phyloP scores from a whole-genome alignment of 2,797 vertebrate species.

The Lateolabrax maculatus region DNA sequence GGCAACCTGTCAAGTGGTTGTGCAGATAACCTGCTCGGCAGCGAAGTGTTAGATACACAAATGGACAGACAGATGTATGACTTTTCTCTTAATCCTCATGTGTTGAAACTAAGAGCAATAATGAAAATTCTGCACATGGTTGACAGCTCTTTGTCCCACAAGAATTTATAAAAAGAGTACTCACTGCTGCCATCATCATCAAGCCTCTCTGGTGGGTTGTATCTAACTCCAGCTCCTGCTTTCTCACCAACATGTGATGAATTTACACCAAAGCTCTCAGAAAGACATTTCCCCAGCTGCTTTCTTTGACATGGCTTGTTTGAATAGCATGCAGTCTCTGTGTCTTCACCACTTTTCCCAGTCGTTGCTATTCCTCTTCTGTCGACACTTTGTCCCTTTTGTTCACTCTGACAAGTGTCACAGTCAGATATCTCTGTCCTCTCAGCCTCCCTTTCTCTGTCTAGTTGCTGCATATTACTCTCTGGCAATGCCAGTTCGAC shows the following conservation, averaged over 20 bases:
- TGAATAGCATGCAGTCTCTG: slow-evolving; percentile 6
- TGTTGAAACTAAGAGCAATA: background rate
- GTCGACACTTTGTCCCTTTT: slow-evolving; percentile 1
- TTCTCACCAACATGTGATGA: slow-evolving; percentile 12
- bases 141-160: slow-evolving; percentile 7
- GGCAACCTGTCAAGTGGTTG: background rate
- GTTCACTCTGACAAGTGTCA: slow-evolving; percentile 8
- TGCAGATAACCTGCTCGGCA: background rate
- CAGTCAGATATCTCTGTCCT: slow-evolving; percentile 31
- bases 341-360: background rate
- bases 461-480: slow-evolving; percentile 16
- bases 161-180: slow-evolving; percentile 27
- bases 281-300: slow-evolving; percentile 15
- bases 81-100: slow-evolving; percentile 15
- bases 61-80: slow-evolving; percentile 4
- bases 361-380: slow-evolving; percentile 13
- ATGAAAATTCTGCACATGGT: background rate
- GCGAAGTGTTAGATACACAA: slow-evolving; percentile 5
- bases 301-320: slow-evolving; percentile 7
- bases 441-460: slow-evolving; percentile 25
- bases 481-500: slow-evolving; percentile 64
- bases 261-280: slow-evolving; percentile 22
- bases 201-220: slow-evolving; percentile 13
- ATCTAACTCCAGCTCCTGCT: slow-evolving; percentile 24
- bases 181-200: slow-evolving; percentile 38